Evolutionary conservation across 2,113 vertebrate genomes (phyloP), one percentile per base, ranked within the genome.

Genomic region (Anser brachyrhynchus): DNA sequence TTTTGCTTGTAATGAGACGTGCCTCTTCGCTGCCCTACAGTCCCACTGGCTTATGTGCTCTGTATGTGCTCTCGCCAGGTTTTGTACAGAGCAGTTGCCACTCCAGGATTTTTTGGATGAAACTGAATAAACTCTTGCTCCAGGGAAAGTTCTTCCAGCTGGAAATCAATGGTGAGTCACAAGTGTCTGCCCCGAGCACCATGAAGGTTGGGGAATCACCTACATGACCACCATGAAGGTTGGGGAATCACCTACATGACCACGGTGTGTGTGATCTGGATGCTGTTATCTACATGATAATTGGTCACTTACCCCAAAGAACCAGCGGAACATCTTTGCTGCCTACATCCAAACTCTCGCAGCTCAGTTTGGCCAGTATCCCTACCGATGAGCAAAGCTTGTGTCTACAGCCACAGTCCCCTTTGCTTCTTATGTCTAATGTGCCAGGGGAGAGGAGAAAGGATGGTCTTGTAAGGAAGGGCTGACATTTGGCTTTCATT

Each of bases 101-200:
- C 51, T 65, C 94, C 78, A 96, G 93, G 79, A 92, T 97, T 65
- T 97, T 97, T 87, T 93, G 90, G 94, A 92, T 95, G 93, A 97
- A 95, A 79, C 28, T 95, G 70, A 88, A 96, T 74, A 91, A 81
- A 67, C 65, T 76, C 78, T 91, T 93, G 44, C 95, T 96, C 62
- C 86, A 94, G 46, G 87, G 84, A 54, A 96, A 95, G 78, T 92
- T 93, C 92, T 94, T 97, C 75, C 78, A 37, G 41, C 83, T 95
- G 74, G 95, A 97, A 93, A 88, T 96, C 64, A 61, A 90, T 29
- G 96, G 94, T 96, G 83, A 97, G 94, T 93, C 70, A 73, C 86
- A 93, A 87, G 72, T 39, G 73, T 55, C 66, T 91, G 51, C 55
- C 23, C 71, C 1, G 3, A 83, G 33, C 11, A 70, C 74, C 22